Conservation (phyloP, 2,888 invertebrate species). For the Liopterus haemorrhoidalis region DNA sequence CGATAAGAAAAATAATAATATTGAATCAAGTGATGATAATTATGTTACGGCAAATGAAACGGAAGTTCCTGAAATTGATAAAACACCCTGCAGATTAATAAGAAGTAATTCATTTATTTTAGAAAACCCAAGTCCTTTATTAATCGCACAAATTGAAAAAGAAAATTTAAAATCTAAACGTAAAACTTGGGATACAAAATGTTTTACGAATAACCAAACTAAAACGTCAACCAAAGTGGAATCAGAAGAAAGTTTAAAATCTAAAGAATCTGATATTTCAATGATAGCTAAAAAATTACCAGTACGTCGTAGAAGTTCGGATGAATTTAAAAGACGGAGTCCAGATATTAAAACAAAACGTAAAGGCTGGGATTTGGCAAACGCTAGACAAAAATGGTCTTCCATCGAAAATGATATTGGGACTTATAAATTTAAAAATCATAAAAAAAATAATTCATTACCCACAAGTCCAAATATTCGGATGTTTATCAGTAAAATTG, state of each 20-base stretch:
- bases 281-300: conserved; percentile 7
- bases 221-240: too few relatives aligned
- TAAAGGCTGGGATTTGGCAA: conserved; percentile 48
- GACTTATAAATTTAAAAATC: conserved; percentile 11
- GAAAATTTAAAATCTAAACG: conserved; percentile 34
- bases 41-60: conserved; percentile 33
- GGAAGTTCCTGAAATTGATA: conserved; percentile 33
- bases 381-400: conserved; percentile 51
- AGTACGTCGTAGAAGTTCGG: conserved; percentile 8
- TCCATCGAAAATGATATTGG: conserved; percentile 43
- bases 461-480: conserved; percentile 14
- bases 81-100: conserved; percentile 47
- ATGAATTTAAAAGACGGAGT: too few relatives aligned
- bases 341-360: too few relatives aligned
- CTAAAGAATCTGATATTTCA: background rate
- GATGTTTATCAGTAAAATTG: conserved; percentile 13
- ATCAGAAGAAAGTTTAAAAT: conserved; percentile 2
- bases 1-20: conserved; percentile 11
- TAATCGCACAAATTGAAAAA: conserved; percentile 59
- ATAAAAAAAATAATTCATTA: conserved; percentile 10
- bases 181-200: too few relatives aligned
- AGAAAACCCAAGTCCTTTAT: conserved; percentile 68
- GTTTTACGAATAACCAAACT: too few relatives aligned
- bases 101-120: conserved; percentile 75
- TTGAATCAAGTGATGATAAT: conserved; percentile 10